phyloP scores from a whole-genome alignment of 2,888 invertebrate genomes.

The Campopleginae sp. region DNA sequence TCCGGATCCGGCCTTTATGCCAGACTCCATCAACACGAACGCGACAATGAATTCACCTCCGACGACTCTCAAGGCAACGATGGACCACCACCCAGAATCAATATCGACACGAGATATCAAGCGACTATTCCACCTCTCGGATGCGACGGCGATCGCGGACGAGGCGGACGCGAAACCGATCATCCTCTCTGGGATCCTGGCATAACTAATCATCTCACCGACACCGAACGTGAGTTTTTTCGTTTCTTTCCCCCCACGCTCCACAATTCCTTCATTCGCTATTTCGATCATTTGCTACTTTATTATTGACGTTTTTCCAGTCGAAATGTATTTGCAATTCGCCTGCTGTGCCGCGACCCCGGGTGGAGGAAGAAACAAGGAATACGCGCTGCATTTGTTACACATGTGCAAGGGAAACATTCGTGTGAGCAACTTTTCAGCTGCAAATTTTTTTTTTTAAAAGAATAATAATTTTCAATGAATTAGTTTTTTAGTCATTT shows the following conservation, averaged over 20 bases:
- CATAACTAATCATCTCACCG: conserved; percentile 89
- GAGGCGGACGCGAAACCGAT: conserved; percentile 85
- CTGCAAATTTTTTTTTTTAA: too few species aligned
- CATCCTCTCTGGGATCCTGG: conserved; percentile 95
- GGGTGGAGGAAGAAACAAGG: conserved; percentile 96
- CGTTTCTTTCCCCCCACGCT: too few species aligned
- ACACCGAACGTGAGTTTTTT: conserved; percentile 88
- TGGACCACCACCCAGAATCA: conserved; percentile 90
- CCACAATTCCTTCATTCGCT: background rate
- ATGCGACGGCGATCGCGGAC: conserved; percentile 84
- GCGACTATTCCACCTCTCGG: conserved; percentile 89
- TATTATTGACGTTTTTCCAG: conserved; percentile 84
- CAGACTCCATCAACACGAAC: conserved; percentile 82
- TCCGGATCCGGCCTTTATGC: conserved; percentile 93
- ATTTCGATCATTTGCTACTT: background rate
- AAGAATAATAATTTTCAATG: too few species aligned
- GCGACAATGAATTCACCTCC: conserved; percentile 81
- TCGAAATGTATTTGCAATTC: conserved; percentile 97
- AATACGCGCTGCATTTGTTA: conserved; percentile 95
- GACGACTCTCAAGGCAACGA: conserved; percentile 83
- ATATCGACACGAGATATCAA: conserved; percentile 95
- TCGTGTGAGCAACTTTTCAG: conserved; percentile 86
- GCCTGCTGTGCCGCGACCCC: conserved; percentile 98
- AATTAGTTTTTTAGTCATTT: background rate
- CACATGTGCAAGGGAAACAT: conserved; percentile 95